Evolutionary conservation across 1,140 invertebrate species (phyloP), one percentile per base, ranked within the genome.

Genomic region (Scaptomyza graminum): DNA sequence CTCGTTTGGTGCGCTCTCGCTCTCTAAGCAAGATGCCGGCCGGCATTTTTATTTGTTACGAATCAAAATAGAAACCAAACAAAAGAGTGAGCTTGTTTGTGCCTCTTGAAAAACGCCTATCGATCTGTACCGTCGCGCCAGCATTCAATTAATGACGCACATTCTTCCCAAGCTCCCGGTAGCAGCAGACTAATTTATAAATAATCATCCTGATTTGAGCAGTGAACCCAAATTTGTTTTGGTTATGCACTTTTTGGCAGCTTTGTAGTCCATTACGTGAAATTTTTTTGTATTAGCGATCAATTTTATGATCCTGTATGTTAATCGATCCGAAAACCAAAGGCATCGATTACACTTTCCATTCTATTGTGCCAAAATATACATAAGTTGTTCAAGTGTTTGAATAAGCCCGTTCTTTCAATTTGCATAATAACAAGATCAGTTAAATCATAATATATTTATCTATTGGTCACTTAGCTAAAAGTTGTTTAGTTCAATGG

Each of bases 11-110:
- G 44, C 9, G 43, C 12, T 73, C 43, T 15, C 25, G 22, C 59
- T 63, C 65, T 69, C 47, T 62, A 18, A 2, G 6, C 11, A 1
- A 50, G 61, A 62, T 41, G 64, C 74, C 74, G 74, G 74, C 74
- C 71, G 74, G 74, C 74, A 34, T 67, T 61, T 56, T 25, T 8
- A 13, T 13, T 3, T 9, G 22, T n/a, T 34, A 11, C 25, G 22
- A 22, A 31, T 12, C n/a, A 11, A 44, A 25, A 54, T 44, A n/a
- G 25, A 31, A 28, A 2, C 13, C 4, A 15, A 31, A n/a, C 18
- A 65, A 37, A 43, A 37, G 43, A 56, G 41, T 34, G 12, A 15
- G 15, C 15, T 34, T 16, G 25, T 31, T 59, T 49, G 5, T 39
- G 16, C 25, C 13, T 34, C 15, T 34, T 49, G 15, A 13, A 31